Evolutionary conservation across 2,888 invertebrate genomes (phyloP).

Genomic region (Imbricaverruca yamaguchii): DNA sequence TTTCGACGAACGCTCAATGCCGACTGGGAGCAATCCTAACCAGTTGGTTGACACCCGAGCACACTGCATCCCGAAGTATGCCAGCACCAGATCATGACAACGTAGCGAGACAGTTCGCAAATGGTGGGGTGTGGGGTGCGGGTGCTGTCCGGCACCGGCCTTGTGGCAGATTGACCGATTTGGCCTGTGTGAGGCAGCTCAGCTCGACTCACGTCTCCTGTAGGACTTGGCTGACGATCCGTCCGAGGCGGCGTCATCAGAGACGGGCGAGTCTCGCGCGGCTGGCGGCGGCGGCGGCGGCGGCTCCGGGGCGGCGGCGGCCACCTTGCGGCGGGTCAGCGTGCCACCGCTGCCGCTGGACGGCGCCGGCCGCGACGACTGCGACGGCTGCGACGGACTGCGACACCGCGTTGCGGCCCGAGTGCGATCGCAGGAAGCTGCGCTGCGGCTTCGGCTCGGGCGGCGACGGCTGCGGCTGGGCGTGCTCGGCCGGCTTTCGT

Average conservation of each 20-base stretch:
- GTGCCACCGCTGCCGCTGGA: neutral
- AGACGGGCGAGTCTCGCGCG: neutral
- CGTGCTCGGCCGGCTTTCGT: too few species aligned
- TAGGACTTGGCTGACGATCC: neutral
- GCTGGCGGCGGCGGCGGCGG: neutral
- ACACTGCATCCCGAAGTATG: too few species aligned
- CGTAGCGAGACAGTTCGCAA: too few species aligned
- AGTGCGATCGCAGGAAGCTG: constrained; percentile 6
- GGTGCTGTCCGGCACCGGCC: too few species aligned
- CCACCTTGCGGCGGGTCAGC: neutral
- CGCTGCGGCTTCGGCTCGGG: neutral
- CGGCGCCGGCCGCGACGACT: neutral
- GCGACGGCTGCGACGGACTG: neutral
- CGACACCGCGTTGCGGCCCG: constrained; percentile 8
- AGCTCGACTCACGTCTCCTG: neutral
- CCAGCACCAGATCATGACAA: too few species aligned
- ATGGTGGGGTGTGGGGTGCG: too few species aligned
- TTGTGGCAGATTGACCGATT: too few species aligned
- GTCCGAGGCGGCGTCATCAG: neutral
- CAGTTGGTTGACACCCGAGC: too few species aligned
- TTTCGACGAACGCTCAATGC: too few species aligned
- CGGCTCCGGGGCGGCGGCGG: neutral
- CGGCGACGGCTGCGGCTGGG: neutral
- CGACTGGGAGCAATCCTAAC: too few species aligned
- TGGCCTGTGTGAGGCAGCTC: too few species aligned